A percentile compares a stretch with the other conserved stretches of the same genome.
phyloP scores from a whole-genome alignment of 2,888 invertebrate species.

The Osmoderma eremita region DNA sequence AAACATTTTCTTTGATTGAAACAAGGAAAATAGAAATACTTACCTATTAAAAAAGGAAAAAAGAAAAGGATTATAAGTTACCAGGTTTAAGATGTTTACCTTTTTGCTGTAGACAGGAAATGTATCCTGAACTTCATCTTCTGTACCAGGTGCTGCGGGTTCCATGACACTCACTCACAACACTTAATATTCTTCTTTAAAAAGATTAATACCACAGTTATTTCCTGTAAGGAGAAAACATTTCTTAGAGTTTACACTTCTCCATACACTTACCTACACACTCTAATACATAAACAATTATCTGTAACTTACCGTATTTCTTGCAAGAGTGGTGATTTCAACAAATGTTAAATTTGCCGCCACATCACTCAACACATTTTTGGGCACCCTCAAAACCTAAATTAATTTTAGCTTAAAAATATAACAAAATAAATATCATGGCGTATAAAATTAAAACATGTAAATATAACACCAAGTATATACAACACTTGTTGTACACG shows the following conservation, averaged over 20 bases:
- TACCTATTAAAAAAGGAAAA: constrained; percentile 35
- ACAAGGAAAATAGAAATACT: constrained; percentile 40
- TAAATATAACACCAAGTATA: not conserved
- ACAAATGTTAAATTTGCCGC: constrained; percentile 47
- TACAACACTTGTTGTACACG: not conserved
- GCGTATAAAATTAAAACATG: constrained; percentile 13
- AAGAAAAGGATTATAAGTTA: constrained; percentile 3
- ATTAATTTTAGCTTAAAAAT: constrained; percentile 8
- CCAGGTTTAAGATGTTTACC: constrained; percentile 45
- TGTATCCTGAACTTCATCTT: constrained; percentile 47
- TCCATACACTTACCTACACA: constrained; percentile 37
- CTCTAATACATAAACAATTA: constrained; percentile 19
- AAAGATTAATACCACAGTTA: constrained; percentile 20
- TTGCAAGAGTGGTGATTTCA: constrained; percentile 20
- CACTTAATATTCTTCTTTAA: constrained; percentile 35
- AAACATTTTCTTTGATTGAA: constrained; percentile 11
- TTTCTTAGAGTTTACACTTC: constrained; percentile 16
- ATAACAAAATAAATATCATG: constrained; percentile 1
- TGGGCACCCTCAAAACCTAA: constrained; percentile 29
- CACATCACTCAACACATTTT: constrained; percentile 45
- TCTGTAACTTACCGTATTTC: constrained; percentile 54
- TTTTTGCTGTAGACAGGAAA: constrained; percentile 47
- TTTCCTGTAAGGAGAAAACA: constrained; percentile 41
- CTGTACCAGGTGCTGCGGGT: constrained; percentile 52
- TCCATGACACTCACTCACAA: constrained; percentile 46